These are phyloP conservation scores for Passer domesticus DNA, from an alignment of 2,113 vertebrate species.

Conservation along the genomic window DNA sequence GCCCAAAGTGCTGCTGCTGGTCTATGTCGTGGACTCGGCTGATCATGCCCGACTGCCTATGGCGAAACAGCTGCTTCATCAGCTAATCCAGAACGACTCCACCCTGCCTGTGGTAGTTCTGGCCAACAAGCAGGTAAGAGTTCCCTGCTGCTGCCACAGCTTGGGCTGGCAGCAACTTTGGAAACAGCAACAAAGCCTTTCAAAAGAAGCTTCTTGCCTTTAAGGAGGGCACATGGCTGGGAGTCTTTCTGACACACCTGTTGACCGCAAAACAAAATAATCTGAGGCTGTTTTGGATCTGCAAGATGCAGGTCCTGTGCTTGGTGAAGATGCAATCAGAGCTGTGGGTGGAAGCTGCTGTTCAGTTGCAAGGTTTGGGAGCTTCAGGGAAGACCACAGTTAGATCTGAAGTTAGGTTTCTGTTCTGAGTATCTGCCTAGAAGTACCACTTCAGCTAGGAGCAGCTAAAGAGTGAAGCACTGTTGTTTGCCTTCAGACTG, in stretches of 20 bases:
- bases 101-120: constrained; percentile 87
- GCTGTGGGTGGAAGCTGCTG: neutral
- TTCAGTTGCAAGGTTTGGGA: neutral
- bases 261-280: neutral
- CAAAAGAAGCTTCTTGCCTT: neutral
- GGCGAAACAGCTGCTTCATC: constrained; percentile 84
- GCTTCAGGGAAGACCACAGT: neutral
- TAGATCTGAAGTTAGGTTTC: neutral
- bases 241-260: neutral
- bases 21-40: constrained; percentile 91
- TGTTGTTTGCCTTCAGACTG: neutral
- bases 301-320: neutral
- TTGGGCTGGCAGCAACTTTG: neutral
- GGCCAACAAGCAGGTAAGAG: constrained; percentile 94
- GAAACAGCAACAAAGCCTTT: neutral
- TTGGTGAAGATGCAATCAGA: neutral
- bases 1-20: constrained; percentile 80
- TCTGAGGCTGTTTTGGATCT: neutral
- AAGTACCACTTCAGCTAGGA: neutral
- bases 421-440: neutral
- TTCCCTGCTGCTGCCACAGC: neutral
- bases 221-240: neutral
- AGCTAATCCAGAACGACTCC: constrained; percentile 77
- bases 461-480: neutral
- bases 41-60: constrained; percentile 79